These are phyloP conservation scores for Todus mexicanus DNA, from an alignment of 2,797 vertebrate species.

Conservation along the genomic window DNA sequence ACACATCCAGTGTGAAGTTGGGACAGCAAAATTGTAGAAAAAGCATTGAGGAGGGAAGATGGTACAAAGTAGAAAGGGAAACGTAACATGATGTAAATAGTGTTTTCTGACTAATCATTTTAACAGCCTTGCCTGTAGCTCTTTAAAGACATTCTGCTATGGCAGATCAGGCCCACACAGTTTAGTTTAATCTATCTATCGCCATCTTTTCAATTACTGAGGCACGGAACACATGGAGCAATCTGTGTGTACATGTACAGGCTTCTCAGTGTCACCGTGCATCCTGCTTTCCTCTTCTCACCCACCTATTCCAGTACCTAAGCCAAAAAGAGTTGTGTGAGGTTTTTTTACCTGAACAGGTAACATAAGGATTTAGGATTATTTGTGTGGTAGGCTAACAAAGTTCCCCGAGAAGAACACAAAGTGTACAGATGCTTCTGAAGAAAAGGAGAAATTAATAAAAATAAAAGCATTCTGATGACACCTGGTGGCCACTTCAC, in stretches of 20 bases:
- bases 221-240: neutral
- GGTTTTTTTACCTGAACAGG: neutral
- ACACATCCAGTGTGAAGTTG: neutral
- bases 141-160: neutral
- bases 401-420: constrained; percentile 26
- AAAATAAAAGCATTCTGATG: constrained; percentile 75
- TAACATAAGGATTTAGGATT: neutral
- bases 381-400: neutral
- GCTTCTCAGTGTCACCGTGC: neutral
- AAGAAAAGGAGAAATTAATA: constrained; percentile 35
- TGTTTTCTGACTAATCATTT: neutral
- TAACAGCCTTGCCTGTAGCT: neutral
- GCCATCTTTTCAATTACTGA: neutral
- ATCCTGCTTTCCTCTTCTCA: neutral
- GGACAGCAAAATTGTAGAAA: neutral
- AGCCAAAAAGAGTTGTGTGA: neutral
- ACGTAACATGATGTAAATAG: neutral
- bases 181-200: neutral
- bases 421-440: neutral
- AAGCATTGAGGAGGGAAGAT: neutral
- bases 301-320: neutral
- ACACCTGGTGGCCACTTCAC: constrained; percentile 79
- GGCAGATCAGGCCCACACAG: neutral
- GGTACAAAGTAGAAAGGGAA: neutral
- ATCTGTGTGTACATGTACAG: neutral